Base-by-base conservation (phyloP, 2,797 vertebrate species). In the Apogon talboti region DNA sequence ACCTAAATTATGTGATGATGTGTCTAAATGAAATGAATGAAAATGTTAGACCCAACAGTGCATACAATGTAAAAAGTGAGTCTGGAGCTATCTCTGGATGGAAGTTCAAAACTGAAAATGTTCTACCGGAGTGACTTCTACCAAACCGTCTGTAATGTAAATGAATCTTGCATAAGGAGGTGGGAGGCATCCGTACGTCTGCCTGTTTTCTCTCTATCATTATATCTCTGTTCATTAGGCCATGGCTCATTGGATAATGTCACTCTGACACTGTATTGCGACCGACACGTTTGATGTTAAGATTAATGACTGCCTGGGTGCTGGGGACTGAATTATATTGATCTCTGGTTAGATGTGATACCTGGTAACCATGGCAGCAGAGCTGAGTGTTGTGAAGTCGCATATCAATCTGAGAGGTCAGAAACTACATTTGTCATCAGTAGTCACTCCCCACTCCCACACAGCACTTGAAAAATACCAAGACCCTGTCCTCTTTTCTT, bases 241-340 rank as follows among this genome's bases (percentile, higher is more conserved):
- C 66, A 62, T 79, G 71, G 57, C 80, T 86, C 80, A 79, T 79
- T 73, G 83, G 86, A 81, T 88, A 73, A 81, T 79, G 72, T 69
- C 74, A 76, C 56, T 80, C 61, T 74, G 65, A 64, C 57, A 59
- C 62, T 74, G 57, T 66, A 82, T 38, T 74, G 71, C 13, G 16
- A 60, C 72, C 73, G 82, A 84, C 78, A 76, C 21, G 44, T 75
- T 88, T 90, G 83, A 92, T 89, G 85, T 91, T 71, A 66, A 86
- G 89, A 92, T 92, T 85, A 90, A 92, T 87, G 81, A 81, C 78
- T 58, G 75, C 71, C 71, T 52, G 58, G 61, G 52, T 24, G 77
- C 72, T 58, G 78, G 71, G 78, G 69, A 74, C 70, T 83, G 80
- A 86, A 82, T 78, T 55, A 68, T 84, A 92, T 93, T 87, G 91